phyloP scores from a whole-genome alignment of 2,888 invertebrate species.

The Epistrophella euchroma region DNA sequence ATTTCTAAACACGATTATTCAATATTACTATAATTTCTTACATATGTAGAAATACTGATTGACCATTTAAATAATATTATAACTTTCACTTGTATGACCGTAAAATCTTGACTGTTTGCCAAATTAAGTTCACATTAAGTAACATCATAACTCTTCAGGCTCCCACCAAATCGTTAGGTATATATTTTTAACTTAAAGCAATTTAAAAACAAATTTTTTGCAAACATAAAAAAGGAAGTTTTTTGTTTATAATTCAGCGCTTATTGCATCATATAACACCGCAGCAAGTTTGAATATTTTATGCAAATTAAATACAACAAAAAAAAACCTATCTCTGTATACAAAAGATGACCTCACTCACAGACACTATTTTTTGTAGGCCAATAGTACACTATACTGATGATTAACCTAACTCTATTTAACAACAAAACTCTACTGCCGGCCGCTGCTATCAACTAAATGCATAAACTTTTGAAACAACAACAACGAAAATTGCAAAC shows the following conservation, averaged over 20 bases:
- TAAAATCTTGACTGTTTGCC: constrained; percentile 13
- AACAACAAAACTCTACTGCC: constrained; percentile 22
- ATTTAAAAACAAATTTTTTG: constrained; percentile 22
- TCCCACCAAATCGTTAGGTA: background rate
- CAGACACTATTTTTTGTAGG: constrained; percentile 48
- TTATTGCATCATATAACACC: constrained; percentile 60
- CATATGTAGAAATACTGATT: background rate
- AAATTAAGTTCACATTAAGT: constrained; percentile 37
- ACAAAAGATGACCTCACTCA: constrained; percentile 62
- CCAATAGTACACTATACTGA: constrained; percentile 40
- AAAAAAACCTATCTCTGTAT: background rate
- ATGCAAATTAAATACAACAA: constrained; percentile 55
- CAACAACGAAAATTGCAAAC: constrained; percentile 45
- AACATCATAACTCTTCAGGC: constrained; percentile 30
- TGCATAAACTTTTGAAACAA: constrained; percentile 43
- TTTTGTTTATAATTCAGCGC: constrained; percentile 32
- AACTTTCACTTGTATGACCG: constrained; percentile 34
- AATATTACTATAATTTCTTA: background rate
- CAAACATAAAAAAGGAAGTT: constrained; percentile 65
- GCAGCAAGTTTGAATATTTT: constrained; percentile 44
- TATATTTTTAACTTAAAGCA: background rate
- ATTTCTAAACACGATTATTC: background rate
- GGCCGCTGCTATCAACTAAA: constrained; percentile 20
- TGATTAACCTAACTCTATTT: constrained; percentile 6
- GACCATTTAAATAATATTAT: constrained; percentile 14